Evolutionary conservation across 1,140 invertebrate species (phyloP).

Genomic region (Zaprionus taronus): DNA sequence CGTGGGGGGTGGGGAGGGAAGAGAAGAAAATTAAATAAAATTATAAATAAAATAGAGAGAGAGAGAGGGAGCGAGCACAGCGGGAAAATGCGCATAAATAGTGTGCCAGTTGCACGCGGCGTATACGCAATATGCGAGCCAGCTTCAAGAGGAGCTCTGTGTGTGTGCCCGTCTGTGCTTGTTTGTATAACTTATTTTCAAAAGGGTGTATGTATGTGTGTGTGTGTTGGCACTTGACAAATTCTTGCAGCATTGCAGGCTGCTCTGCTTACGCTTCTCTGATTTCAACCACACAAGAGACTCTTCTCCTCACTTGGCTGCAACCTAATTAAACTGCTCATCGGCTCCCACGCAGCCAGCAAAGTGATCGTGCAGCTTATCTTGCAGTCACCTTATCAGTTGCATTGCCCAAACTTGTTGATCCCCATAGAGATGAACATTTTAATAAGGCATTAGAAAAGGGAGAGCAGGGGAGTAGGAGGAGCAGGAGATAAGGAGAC

Average conservation of each 20-base stretch:
- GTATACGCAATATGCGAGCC: slow-evolving; percentile 34
- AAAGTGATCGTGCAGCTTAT: slow-evolving; percentile 24
- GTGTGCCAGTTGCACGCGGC: slow-evolving; percentile 48
- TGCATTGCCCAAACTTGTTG: slow-evolving; percentile 22
- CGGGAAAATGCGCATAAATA: slow-evolving; percentile 77
- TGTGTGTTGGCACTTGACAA: slow-evolving; percentile 71
- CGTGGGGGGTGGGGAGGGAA: slow-evolving; percentile 1
- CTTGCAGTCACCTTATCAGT: slow-evolving; percentile 30
- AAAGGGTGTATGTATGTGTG: slow-evolving; percentile 40
- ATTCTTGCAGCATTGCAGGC: slow-evolving; percentile 67
- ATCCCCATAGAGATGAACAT: slow-evolving; percentile 27
- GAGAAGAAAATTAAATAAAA: slow-evolving; percentile 80
- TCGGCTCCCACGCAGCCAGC: slow-evolving; percentile 15
- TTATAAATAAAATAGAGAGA: slow-evolving; percentile 66
- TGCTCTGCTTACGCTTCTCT: slow-evolving; percentile 57
- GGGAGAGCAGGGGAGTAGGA: background rate
- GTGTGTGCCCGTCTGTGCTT: slow-evolving; percentile 28
- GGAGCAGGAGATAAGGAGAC: background rate
- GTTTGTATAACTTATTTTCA: background rate
- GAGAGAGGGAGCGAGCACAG: slow-evolving; percentile 45
- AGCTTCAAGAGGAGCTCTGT: slow-evolving; percentile 54
- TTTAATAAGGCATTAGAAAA: slow-evolving; percentile 43
- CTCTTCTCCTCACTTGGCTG: slow-evolving; percentile 42
- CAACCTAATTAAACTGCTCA: slow-evolving; percentile 53
- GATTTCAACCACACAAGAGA: slow-evolving; percentile 37